Conservation (phyloP, 2,113 vertebrate genomes). For the Crotalus viridis region DNA sequence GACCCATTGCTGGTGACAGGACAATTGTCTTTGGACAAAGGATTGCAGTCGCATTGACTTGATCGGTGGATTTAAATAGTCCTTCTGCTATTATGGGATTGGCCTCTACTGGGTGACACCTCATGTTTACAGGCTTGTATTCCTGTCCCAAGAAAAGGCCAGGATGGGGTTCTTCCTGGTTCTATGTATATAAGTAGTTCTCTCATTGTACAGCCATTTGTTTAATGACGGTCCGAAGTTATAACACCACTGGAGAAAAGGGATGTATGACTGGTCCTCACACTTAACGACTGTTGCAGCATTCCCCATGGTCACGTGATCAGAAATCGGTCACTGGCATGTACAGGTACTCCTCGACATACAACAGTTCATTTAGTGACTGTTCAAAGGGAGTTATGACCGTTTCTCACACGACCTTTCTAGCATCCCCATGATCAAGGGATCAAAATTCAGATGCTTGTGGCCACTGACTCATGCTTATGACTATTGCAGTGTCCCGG, state of each 20-base stretch:
- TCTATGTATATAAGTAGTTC: background rate
- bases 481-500: no score
- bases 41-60: background rate
- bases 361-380: background rate
- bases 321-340: background rate
- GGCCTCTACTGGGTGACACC: background rate
- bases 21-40: conserved; percentile 23
- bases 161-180: background rate
- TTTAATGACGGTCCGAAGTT: background rate
- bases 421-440: background rate
- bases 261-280: background rate
- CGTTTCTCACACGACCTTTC: background rate
- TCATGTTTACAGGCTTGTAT: background rate
- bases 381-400: background rate
- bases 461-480: no score
- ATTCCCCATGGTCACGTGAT: background rate
- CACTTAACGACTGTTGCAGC: background rate
- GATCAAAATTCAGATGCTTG: no score
- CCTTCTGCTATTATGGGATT: rapidly evolving
- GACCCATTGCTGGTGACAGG: conserved; percentile 11
- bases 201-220: background rate
- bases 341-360: background rate
- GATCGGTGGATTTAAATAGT: background rate
- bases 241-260: background rate
- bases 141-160: background rate